Percentiles rank a stretch among this genome's conserved stretches.
These are phyloP conservation scores for Chanos chanos DNA, from an alignment of 2,797 vertebrate species.

Conservation along the genomic window DNA sequence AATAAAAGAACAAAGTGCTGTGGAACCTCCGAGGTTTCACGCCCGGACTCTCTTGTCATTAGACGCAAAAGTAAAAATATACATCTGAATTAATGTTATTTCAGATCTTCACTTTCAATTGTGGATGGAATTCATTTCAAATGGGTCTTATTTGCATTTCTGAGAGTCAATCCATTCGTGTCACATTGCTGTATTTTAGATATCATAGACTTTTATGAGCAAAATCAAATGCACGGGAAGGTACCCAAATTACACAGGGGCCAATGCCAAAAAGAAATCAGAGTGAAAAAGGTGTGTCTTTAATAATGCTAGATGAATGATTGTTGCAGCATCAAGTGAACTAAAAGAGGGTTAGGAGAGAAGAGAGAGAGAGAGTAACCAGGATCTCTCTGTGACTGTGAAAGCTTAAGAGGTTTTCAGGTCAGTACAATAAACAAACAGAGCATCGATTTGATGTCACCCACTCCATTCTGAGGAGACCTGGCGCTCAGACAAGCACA, in stretches of 20 bases:
- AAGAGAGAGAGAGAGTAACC: slow-evolving; percentile 21
- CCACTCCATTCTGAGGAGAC: slow-evolving; percentile 44
- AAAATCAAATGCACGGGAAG: too few relatives aligned
- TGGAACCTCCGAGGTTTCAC: slow-evolving; percentile 53
- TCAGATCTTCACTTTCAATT: slow-evolving; percentile 60
- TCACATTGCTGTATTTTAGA: too few relatives aligned
- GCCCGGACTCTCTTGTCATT: slow-evolving; percentile 65
- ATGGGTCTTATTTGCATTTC: slow-evolving; percentile 72
- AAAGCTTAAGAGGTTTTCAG: slow-evolving; percentile 46
- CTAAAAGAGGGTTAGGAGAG: background rate
- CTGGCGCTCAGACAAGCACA: background rate
- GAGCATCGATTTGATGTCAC: slow-evolving; percentile 63
- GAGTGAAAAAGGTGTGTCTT: background rate
- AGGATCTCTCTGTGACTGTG: background rate
- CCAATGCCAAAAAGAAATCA: slow-evolving; percentile 32
- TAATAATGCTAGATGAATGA: background rate
- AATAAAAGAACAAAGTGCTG: slow-evolving; percentile 74
- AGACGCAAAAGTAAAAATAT: slow-evolving; percentile 57
- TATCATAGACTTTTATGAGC: too few relatives aligned
- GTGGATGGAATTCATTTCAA: slow-evolving; percentile 67
- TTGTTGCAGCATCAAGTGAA: background rate
- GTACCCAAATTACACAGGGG: too few relatives aligned
- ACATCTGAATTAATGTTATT: slow-evolving; percentile 59
- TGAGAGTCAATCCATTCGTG: slow-evolving; percentile 54
- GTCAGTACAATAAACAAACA: slow-evolving; percentile 67